These are phyloP conservation scores for Pygocentrus nattereri DNA, from an alignment of 2,797 vertebrate genomes.

Conservation along the genomic window DNA sequence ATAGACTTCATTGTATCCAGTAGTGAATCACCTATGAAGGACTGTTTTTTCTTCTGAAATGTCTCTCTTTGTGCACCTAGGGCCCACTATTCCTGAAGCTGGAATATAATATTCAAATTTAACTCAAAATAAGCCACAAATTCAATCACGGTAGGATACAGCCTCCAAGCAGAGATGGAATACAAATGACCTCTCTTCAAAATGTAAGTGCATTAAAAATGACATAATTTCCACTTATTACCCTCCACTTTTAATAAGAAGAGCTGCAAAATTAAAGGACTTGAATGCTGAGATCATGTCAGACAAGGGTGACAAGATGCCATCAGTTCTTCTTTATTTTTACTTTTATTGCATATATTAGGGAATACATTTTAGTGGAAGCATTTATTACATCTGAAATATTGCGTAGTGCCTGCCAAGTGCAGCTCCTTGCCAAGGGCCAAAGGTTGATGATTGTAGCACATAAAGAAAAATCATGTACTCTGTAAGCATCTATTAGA, in stretches of 20 bases:
- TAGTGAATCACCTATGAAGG: neutral
- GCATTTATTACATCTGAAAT: neutral
- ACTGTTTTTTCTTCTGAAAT: neutral
- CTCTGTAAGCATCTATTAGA: neutral
- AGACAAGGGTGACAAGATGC: neutral
- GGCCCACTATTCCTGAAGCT: conserved; percentile 31
- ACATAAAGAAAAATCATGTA: neutral
- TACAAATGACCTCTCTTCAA: conserved; percentile 25
- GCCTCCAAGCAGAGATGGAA: conserved; percentile 13
- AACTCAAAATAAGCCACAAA: conserved; percentile 44
- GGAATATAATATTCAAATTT: conserved; percentile 46
- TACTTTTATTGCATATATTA: neutral
- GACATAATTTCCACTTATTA: conserved; percentile 1
- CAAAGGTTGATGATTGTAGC: neutral
- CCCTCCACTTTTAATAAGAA: neutral
- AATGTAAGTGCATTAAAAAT: conserved; percentile 10
- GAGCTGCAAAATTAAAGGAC: neutral
- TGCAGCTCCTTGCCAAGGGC: neutral
- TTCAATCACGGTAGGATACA: conserved; percentile 26
- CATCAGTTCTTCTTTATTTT: neutral
- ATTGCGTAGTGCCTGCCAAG: neutral
- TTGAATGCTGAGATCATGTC: neutral
- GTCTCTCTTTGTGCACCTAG: conserved; percentile 13
- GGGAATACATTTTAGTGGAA: neutral
- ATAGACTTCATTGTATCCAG: conserved; percentile 23